phyloP scores from a whole-genome alignment of 2,888 invertebrate genomes.

The Liposcelis brunnea region DNA sequence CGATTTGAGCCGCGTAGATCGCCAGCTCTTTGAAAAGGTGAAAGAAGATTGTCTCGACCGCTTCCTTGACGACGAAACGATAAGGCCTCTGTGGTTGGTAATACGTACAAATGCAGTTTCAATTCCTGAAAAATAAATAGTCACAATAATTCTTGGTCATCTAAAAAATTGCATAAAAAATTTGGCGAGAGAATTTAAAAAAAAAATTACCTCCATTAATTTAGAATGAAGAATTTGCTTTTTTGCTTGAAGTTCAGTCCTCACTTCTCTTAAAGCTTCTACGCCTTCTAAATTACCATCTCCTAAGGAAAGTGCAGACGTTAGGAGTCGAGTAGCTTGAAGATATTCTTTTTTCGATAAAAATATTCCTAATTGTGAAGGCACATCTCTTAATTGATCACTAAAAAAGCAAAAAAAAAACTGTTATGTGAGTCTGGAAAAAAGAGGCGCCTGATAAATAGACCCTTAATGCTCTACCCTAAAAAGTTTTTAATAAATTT shows the following conservation, averaged over 20 bases:
- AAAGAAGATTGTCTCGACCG: constrained; percentile 30
- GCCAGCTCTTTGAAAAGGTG: constrained; percentile 39
- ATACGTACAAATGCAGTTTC: constrained; percentile 50
- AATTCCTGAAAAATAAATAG: constrained; percentile 51
- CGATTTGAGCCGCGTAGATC: constrained; percentile 35
- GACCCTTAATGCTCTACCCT: no score
- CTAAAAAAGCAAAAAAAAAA: constrained; percentile 28
- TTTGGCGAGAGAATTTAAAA: neutral
- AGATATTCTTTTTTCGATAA: constrained; percentile 61
- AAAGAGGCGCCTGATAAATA: no score
- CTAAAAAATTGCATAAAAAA: constrained; percentile 15
- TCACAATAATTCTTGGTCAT: constrained; percentile 47
- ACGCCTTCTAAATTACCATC: constrained; percentile 62
- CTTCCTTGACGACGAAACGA: constrained; percentile 42
- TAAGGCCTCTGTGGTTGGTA: constrained; percentile 34
- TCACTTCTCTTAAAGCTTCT: constrained; percentile 65
- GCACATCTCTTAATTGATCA: constrained; percentile 57
- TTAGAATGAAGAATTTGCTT: constrained; percentile 32
- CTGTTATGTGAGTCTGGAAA: neutral
- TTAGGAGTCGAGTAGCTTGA: constrained; percentile 63
- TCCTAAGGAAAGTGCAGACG: constrained; percentile 47
- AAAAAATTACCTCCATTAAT: constrained; percentile 10
- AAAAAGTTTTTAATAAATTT: neutral
- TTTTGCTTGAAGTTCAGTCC: constrained; percentile 50
- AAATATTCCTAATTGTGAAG: constrained; percentile 44